phyloP scores from a whole-genome alignment of 1,140 invertebrate genomes.

The Coelopa frigida region DNA sequence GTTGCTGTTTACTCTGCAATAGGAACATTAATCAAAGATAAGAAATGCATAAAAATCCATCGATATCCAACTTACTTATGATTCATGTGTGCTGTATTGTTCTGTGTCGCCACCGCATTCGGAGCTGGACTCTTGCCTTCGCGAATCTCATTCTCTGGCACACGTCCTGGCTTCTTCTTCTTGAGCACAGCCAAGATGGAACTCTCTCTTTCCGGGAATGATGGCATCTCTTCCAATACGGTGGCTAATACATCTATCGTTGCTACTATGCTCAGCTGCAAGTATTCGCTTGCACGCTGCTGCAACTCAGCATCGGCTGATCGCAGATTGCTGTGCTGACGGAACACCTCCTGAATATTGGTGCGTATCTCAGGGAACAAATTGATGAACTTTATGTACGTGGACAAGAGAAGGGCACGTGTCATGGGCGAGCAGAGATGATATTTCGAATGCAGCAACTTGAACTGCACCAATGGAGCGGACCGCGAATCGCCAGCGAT shows the following conservation, averaged over 20 bases:
- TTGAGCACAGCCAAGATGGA: conserved; percentile 96
- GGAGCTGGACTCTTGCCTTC: conserved; percentile 73
- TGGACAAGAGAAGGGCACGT: conserved; percentile 89
- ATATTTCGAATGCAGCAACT: conserved; percentile 96
- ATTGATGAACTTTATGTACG: conserved; percentile 99
- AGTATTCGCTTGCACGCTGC: conserved; percentile 96
- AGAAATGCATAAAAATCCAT: conserved; percentile 4
- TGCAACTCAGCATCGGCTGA: conserved; percentile 98
- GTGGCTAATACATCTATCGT: conserved; percentile 96
- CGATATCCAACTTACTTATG: conserved; percentile 45
- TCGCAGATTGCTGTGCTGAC: conserved; percentile 90
- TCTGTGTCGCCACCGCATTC: conserved; percentile 39
- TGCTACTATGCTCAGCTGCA: conserved; percentile 92
- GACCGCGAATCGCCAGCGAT: conserved; percentile 98
- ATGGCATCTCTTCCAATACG: conserved; percentile 99
- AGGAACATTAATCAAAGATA: not conserved
- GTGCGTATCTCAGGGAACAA: conserved; percentile 97
- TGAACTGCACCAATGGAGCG: conserved; percentile 92
- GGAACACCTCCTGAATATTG: conserved; percentile 94
- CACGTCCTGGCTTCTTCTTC: conserved; percentile 92
- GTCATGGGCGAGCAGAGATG: conserved; percentile 96
- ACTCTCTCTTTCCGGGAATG: conserved; percentile 97
- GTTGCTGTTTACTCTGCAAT: conserved; percentile 45
- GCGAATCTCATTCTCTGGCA: conserved; percentile 75
- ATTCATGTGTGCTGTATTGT: conserved; percentile 46